These are phyloP conservation scores for Trachurus trachurus DNA, from an alignment of 2,797 vertebrate genomes.

Conservation along the genomic window DNA sequence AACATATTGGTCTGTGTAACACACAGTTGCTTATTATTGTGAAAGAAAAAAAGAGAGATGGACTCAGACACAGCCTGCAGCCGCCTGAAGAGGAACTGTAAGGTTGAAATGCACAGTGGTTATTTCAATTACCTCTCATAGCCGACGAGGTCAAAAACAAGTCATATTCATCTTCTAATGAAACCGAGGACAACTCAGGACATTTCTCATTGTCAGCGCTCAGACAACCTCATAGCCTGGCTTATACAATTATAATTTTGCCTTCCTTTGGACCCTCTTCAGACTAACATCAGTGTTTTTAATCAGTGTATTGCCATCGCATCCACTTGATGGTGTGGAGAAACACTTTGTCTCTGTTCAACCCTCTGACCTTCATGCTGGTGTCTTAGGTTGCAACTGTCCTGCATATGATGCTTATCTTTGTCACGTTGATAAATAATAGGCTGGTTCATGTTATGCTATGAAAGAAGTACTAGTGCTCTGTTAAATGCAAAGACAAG, in stretches of 20 bases:
- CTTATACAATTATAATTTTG: background rate
- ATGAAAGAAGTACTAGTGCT: background rate
- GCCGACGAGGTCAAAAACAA: background rate
- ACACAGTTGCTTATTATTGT: background rate
- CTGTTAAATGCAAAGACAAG: background rate
- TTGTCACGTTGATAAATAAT: background rate
- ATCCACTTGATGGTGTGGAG: background rate
- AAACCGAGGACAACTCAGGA: conserved; percentile 9
- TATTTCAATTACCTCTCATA: background rate
- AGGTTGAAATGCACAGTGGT: background rate
- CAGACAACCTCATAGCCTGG: background rate
- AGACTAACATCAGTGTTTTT: background rate
- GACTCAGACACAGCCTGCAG: background rate
- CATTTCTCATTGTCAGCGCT: background rate
- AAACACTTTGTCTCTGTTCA: background rate
- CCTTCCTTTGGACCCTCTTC: background rate
- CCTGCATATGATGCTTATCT: background rate
- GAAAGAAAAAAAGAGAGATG: background rate
- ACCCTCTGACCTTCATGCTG: background rate
- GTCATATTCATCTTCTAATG: conserved; percentile 7
- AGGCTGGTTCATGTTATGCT: too few relatives aligned
- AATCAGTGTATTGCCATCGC: background rate
- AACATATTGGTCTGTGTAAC: background rate
- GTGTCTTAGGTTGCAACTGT: background rate
- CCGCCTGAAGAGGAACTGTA: background rate